phyloP scores from a whole-genome alignment of 2,113 vertebrate genomes.

The Ariopsis seemanni region DNA sequence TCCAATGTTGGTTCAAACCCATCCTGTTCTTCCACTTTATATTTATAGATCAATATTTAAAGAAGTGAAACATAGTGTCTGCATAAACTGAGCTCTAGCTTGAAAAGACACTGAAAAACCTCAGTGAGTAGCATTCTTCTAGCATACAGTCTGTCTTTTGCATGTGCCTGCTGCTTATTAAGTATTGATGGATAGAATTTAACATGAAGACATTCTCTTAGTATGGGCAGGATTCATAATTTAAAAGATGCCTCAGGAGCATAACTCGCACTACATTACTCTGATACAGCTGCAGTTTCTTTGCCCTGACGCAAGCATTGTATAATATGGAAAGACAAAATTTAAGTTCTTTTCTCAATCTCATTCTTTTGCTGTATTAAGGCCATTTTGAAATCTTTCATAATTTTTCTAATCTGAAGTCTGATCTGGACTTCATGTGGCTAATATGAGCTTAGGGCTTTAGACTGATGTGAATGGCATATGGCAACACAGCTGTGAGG shows the following conservation, averaged over 20 bases:
- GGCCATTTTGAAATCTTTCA: conserved; percentile 24
- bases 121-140: neutral
- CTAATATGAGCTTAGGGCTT: conserved; percentile 19
- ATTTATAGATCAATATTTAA: conserved; percentile 13
- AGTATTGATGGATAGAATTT: conserved; percentile 28
- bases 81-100: conserved; percentile 12
- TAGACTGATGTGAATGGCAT: conserved; percentile 6
- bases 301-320: conserved; percentile 19
- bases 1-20: neutral
- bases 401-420: neutral
- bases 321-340: conserved; percentile 32
- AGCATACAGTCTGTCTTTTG: conserved; percentile 17
- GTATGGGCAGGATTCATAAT: conserved; percentile 2
- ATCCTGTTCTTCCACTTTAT: neutral
- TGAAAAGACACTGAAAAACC: conserved; percentile 26
- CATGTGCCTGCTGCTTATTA: neutral
- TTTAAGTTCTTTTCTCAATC: conserved; percentile 37
- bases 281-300: conserved; percentile 27
- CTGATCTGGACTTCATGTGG: neutral
- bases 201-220: conserved; percentile 15
- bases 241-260: conserved; percentile 2
- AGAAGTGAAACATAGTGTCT: neutral
- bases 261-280: conserved; percentile 2
- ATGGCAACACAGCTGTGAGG: conserved; percentile 4
- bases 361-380: conserved; percentile 18